Evolutionary conservation across 2,888 invertebrate genomes (phyloP), one percentile per base, ranked within the genome.

Genomic region (Pycnomerus fuliginosus): DNA sequence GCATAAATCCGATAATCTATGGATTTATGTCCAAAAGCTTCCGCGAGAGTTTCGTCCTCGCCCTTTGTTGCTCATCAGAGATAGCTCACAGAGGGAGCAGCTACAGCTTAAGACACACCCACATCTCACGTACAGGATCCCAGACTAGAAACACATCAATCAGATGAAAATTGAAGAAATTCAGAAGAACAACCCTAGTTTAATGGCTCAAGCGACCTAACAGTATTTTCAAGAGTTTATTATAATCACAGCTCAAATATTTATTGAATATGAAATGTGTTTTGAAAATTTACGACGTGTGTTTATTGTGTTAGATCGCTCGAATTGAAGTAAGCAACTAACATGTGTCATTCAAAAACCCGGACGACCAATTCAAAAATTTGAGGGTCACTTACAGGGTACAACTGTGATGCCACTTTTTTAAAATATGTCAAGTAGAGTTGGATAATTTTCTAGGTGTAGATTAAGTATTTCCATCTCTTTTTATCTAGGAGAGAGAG

Each of bases 21-120:
- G 85, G 84, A 15, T 86, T 86, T 69, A 84, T 86, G 82, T 85
- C 85, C 25, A 79, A 80, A 60, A 82, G 80, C 68, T 85, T 85
- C 67, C 72, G 84, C 2, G 78, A 79, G 52, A 78, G 79, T 50
- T 78, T 78, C 60, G 65, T 73, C 37, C 69, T 76, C 17, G 76
- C 76, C 0, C 69, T 78, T n/a, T 77, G 78, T 55, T 68, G 69
- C 39, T 44, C 53, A 10, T 53, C 55, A 23, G 53, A 53, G 2
- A 39, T 50, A 13, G 40, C 45, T 5, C 50, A 60, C 10, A 38
- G 55, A 35, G 55, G 55, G 7, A 65, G 58, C 28, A 58, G 55
- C 27, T 64, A 63, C 51, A 70, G 66, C 42, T 58, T 67, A 25
- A 59, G 63, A 16, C 61, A 64, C 44, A 56, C 65, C 16, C 61